Evolutionary conservation across 2,113 vertebrate genomes (phyloP).

Genomic region (Vicugna pacos): DNA sequence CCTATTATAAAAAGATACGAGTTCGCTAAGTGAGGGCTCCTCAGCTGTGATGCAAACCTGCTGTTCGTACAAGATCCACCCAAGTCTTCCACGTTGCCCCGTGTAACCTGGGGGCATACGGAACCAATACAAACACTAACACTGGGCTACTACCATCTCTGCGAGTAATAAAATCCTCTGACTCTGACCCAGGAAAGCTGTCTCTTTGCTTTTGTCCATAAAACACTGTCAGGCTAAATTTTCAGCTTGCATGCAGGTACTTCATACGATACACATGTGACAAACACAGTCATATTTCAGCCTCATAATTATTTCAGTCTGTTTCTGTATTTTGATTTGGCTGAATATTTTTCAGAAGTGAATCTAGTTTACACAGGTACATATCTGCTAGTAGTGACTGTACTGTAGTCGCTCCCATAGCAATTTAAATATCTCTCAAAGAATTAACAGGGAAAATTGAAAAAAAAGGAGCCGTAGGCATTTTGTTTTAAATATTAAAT

Average conservation of each 20-base stretch:
- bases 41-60: not conserved
- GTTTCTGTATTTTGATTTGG: not conserved
- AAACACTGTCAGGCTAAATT: not conserved
- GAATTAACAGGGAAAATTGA: not conserved
- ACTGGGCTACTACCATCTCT: not conserved
- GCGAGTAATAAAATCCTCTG: not conserved
- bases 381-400: not conserved
- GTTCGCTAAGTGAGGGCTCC: not conserved
- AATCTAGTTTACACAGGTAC: not conserved
- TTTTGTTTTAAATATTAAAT: conserved; percentile 33
- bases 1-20: not conserved
- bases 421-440: not conserved
- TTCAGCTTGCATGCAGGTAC: not conserved
- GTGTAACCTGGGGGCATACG: accelerated
- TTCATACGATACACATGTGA: not conserved
- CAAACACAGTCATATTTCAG: not conserved
- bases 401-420: not conserved
- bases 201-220: not conserved
- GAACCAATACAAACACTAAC: not conserved
- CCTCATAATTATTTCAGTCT: not conserved
- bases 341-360: not conserved
- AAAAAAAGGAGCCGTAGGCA: not conserved
- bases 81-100: not conserved
- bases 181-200: not conserved
- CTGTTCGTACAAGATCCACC: not conserved